Evolutionary conservation across 2,113 vertebrate genomes (phyloP), one percentile per base, ranked within the genome.

Genomic region (Xiphophorus hellerii): DNA sequence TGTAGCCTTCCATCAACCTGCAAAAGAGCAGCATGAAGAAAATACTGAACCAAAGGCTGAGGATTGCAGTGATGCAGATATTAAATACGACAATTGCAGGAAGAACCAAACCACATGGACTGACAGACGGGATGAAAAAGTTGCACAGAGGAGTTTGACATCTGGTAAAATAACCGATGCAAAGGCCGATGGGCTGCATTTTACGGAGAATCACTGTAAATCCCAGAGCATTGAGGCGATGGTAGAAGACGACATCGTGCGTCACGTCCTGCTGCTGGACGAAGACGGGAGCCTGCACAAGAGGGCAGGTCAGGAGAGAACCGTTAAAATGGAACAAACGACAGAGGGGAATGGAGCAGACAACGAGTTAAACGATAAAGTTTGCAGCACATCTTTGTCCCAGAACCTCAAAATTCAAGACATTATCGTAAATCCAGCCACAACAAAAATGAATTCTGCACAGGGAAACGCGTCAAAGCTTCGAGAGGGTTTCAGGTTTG

Each of bases 241-340:
- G 0, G 31, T 61, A 30, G 77, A 88, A 62, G 9, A 77, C 0
- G 15, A 75, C n/a, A 63, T 65, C 5, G 22, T 77, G 10, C 44
- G 10, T 1, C 25, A 39, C 1, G 48, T 60, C 15, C 33, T 48
- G 10, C 10, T n/a, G 51, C 48, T 67, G 62, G 71, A 77, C 2
- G n/a, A 61, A 11, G 77, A 75, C 12, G 13, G 25, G 27, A 35
- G 51, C 58, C 4, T 37, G 12, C 0, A 0, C 7, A 28, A n/a
- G 27, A 65, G 35, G 60, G 15, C 61, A 28, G 27, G 54, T 37
- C 35, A 4, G 10, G 51, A 66, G 13, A 10, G 5, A 44, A 54
- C 12, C 0, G 12, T 77, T 9, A 80, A 67, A 51, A 37, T 3
- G 0, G 77, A 75, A n/a, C 37, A 62, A 37, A 20, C 11, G n/a